These are phyloP conservation scores for Cheilosia vernalis DNA, from an alignment of 2,888 invertebrate species.

Conservation along the genomic window DNA sequence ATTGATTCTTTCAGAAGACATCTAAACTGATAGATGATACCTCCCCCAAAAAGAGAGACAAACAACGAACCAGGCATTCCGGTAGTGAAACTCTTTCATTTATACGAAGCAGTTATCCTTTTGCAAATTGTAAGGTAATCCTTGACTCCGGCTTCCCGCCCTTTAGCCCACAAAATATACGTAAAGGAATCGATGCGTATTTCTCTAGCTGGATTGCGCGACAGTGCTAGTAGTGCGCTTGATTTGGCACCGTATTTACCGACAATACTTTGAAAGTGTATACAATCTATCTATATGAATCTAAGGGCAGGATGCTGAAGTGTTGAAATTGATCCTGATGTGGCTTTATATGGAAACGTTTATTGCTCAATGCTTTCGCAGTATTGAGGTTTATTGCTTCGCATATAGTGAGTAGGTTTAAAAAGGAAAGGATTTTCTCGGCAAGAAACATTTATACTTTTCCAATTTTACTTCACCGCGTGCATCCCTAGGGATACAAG, in stretches of 20 bases:
- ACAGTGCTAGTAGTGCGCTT: constrained; percentile 12
- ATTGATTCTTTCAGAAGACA: constrained; percentile 14
- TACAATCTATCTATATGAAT: too few species aligned
- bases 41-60: not conserved
- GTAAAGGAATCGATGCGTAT: constrained; percentile 24
- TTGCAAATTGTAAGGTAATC: constrained; percentile 34
- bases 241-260: constrained; percentile 38
- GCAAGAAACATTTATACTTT: not conserved
- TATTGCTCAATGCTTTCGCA: constrained; percentile 31
- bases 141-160: not conserved
- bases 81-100: constrained; percentile 20
- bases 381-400: constrained; percentile 20
- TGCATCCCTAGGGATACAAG: too few species aligned
- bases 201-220: constrained; percentile 4
- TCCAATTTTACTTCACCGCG: not conserved
- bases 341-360: constrained; percentile 29
- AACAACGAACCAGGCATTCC: not conserved
- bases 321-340: constrained; percentile 29
- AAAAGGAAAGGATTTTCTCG: constrained; percentile 23
- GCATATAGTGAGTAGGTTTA: constrained; percentile 10
- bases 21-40: constrained; percentile 50
- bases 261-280: too few species aligned
- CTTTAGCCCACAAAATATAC: not conserved
- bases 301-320: constrained; percentile 20
- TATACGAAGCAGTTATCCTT: constrained; percentile 28